phyloP scores from a whole-genome alignment of 2,888 invertebrate genomes.

The Calameuta idolon region DNA sequence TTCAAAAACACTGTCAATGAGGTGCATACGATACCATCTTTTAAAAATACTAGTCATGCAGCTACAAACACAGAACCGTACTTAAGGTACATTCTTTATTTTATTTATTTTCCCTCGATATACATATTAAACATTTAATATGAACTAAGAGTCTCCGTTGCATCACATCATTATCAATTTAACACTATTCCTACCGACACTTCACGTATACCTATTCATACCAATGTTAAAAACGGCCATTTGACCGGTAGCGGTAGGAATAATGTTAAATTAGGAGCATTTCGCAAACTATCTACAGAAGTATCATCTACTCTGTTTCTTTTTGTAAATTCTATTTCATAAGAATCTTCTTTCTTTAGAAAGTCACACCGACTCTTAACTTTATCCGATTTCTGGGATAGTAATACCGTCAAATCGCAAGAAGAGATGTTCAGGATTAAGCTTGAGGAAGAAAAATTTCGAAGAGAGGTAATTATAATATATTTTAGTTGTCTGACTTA shows the following conservation, averaged over 20 bases:
- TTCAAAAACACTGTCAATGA: slow-evolving; percentile 25
- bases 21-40: slow-evolving; percentile 13
- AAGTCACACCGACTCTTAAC: slow-evolving; percentile 65
- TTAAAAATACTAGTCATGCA: slow-evolving; percentile 26
- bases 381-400: slow-evolving; percentile 76
- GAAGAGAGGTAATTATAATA: slow-evolving; percentile 74
- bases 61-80: slow-evolving; percentile 42
- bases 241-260: too few species aligned
- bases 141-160: neutral
- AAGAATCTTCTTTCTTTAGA: slow-evolving; percentile 29
- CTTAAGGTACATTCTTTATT: slow-evolving; percentile 40
- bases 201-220: too few species aligned
- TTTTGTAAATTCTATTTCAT: neutral
- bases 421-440: slow-evolving; percentile 65
- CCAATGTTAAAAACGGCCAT: too few species aligned
- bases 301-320: neutral
- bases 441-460: slow-evolving; percentile 81
- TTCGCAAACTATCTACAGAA: neutral
- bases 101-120: slow-evolving; percentile 1
- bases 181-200: too few species aligned
- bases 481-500: slow-evolving; percentile 19
- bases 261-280: neutral
- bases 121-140: slow-evolving; percentile 8
- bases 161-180: neutral
- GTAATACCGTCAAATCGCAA: slow-evolving; percentile 61